A percentile compares a stretch with the other conserved stretches of the same genome.
phyloP scores from a whole-genome alignment of 2,113 vertebrate genomes.

The Pteropus alecto region DNA sequence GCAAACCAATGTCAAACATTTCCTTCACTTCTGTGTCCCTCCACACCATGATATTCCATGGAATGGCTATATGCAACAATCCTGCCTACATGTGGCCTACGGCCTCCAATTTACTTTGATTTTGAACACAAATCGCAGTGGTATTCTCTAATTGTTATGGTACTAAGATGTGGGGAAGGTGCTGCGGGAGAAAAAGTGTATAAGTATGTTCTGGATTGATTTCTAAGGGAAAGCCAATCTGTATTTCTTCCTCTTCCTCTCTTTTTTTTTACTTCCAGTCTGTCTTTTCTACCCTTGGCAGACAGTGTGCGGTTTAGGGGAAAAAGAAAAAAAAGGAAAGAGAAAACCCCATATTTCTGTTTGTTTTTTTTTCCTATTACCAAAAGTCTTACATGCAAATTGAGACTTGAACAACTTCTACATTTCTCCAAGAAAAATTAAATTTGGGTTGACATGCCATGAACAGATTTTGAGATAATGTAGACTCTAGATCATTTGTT shows the following conservation, averaged over 20 bases:
- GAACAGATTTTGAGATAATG: background rate
- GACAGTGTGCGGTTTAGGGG: constrained; percentile 3
- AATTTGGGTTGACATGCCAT: constrained; percentile 24
- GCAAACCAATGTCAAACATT: constrained; percentile 50
- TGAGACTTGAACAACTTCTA: background rate
- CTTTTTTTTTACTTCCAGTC: background rate
- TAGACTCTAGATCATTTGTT: background rate
- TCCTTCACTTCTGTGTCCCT: background rate
- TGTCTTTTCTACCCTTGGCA: background rate
- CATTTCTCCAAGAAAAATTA: background rate
- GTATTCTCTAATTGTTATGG: constrained; percentile 4
- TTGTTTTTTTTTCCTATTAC: background rate
- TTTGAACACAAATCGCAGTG: constrained; percentile 41
- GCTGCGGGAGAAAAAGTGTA: background rate
- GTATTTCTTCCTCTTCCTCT: background rate
- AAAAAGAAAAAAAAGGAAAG: background rate
- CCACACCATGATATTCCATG: background rate
- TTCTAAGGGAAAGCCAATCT: background rate
- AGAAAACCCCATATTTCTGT: background rate
- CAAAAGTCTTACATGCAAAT: background rate
- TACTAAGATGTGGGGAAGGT: background rate
- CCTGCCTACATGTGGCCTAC: background rate
- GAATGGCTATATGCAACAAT: constrained; percentile 2
- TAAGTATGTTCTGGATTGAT: background rate
- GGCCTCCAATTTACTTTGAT: constrained; percentile 40